phyloP scores from a whole-genome alignment of 2,888 invertebrate genomes.

The Dascillus cervinus region DNA sequence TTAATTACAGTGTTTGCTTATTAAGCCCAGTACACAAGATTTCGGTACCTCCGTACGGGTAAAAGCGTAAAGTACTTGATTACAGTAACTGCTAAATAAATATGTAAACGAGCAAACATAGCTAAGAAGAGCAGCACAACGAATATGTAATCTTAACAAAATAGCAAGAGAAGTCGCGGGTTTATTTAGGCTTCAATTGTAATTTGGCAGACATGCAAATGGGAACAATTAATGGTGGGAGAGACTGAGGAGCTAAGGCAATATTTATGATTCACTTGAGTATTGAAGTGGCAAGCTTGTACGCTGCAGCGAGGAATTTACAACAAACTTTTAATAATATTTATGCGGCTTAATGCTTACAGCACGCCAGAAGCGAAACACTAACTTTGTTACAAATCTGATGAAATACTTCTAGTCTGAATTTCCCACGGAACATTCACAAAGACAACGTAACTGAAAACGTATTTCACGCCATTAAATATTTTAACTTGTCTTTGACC shows the following conservation, averaged over 20 bases:
- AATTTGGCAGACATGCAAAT: conserved; percentile 22
- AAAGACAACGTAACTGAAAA: too few relatives aligned
- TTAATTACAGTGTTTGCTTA: too few relatives aligned
- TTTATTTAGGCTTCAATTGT: conserved; percentile 14
- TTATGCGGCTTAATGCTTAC: conserved; percentile 22
- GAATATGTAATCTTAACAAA: conserved; percentile 13
- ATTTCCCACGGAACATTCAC: too few relatives aligned
- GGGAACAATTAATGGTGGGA: conserved; percentile 25
- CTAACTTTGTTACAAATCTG: background rate
- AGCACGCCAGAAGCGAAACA: background rate
- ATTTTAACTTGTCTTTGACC: too few relatives aligned
- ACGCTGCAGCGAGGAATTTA: conserved; percentile 11
- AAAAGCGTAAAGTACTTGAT: too few relatives aligned
- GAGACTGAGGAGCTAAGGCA: conserved; percentile 16
- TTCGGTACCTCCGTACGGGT: too few relatives aligned
- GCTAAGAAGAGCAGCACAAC: conserved; percentile 9
- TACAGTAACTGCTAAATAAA: too few relatives aligned
- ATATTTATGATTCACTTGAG: conserved; percentile 28
- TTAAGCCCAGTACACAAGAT: too few relatives aligned
- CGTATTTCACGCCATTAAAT: too few relatives aligned
- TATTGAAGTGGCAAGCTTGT: conserved; percentile 21
- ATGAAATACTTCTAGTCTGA: too few relatives aligned
- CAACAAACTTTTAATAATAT: conserved; percentile 21
- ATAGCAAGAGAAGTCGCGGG: conserved; percentile 12
- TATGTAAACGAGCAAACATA: conserved; percentile 1